These are phyloP conservation scores for Paracentrotus lividus DNA, from an alignment of 53 echinoderm and acorn worm genomes.

Conservation along the genomic window DNA sequence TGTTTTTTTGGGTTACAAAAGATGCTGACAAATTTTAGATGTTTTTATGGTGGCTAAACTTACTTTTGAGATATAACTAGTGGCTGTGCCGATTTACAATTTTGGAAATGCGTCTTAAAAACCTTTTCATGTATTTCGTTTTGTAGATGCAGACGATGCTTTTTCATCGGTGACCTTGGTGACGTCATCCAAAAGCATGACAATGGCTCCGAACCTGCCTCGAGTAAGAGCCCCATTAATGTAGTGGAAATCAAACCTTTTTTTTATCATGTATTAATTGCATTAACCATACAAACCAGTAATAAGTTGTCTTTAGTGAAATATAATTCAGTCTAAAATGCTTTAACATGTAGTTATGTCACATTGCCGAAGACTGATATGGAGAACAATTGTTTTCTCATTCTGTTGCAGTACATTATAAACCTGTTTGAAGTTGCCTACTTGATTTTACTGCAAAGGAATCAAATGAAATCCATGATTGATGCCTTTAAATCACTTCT, in stretches of 20 bases:
- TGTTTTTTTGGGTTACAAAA: background rate
- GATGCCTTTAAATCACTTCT: too few species aligned
- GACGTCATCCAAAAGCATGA: slow-evolving; percentile 84
- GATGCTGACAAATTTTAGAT: background rate
- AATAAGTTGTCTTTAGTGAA: too few species aligned
- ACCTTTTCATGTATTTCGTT: background rate
- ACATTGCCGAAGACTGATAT: too few species aligned
- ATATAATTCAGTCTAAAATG: too few species aligned
- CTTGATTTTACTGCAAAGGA: too few species aligned
- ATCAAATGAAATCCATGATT: too few species aligned
- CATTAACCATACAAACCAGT: too few species aligned
- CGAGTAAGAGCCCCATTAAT: slow-evolving; percentile 92
- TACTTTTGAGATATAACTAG: background rate
- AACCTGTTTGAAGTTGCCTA: too few species aligned
- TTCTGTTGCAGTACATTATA: too few species aligned
- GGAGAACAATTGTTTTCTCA: too few species aligned
- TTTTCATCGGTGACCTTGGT: slow-evolving; percentile 91
- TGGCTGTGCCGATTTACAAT: background rate
- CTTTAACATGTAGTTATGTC: too few species aligned
- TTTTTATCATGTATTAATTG: too few species aligned
- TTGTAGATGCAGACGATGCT: slow-evolving; percentile 88
- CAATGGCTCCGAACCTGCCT: slow-evolving; percentile 84
- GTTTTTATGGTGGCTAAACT: background rate
- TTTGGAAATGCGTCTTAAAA: background rate
- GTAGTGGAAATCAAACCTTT: slow-evolving; percentile 64